Percentiles rank a stretch among this genome's conserved stretches.
These are phyloP conservation scores for Sarcoramphus papa DNA, from an alignment of 2,797 vertebrate species.

Conservation along the genomic window DNA sequence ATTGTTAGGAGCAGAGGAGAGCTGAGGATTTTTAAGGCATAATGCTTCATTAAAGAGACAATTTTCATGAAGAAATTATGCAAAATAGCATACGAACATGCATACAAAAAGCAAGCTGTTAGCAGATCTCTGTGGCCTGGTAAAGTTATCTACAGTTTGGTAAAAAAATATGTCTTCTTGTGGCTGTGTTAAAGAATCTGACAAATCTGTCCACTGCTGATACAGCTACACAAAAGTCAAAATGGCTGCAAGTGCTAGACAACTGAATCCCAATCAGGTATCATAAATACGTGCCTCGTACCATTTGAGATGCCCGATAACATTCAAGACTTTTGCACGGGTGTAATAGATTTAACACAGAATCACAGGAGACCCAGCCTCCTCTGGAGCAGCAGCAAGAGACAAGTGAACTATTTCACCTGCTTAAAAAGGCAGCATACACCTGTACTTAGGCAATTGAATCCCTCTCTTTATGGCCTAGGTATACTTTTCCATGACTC, in stretches of 20 bases:
- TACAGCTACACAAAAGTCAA: not conserved
- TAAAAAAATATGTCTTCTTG: not conserved
- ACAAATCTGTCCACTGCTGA: not conserved
- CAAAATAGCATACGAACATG: rapidly evolving
- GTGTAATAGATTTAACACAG: not conserved
- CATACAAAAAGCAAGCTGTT: not conserved
- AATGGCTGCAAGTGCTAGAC: not conserved
- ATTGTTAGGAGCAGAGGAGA: not conserved
- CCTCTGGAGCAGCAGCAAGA: not conserved
- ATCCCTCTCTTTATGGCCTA: not conserved
- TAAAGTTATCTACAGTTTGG: not conserved
- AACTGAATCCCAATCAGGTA: not conserved
- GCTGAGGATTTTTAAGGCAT: not conserved
- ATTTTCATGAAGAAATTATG: not conserved
- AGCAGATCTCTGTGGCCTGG: not conserved
- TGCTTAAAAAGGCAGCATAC: not conserved
- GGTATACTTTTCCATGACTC: not conserved
- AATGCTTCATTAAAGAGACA: not conserved
- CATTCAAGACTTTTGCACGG: not conserved
- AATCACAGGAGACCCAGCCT: rapidly evolving
- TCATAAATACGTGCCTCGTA: not conserved
- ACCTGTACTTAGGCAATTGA: not conserved
- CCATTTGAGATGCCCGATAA: not conserved
- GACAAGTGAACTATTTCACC: not conserved
- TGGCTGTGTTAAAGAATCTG: not conserved